Conservation (phyloP, 2,797 vertebrate species). For the Aulostomus chinensis region DNA sequence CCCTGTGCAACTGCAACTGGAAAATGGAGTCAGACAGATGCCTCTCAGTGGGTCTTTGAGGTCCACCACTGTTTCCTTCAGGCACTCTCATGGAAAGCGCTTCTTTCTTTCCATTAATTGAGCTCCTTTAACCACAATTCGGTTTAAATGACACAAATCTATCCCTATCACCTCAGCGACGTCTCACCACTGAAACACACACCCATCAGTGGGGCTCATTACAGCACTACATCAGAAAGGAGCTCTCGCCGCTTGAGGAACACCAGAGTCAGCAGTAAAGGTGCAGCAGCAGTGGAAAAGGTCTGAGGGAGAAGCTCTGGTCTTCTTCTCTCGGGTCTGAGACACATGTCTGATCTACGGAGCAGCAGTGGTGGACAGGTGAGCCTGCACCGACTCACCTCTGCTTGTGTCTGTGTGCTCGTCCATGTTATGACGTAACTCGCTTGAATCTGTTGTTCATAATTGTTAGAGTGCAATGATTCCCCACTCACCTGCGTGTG, state of each 20-base stretch:
- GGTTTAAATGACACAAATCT: slow-evolving; percentile 38
- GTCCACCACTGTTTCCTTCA: slow-evolving; percentile 59
- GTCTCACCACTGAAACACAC: slow-evolving; percentile 3
- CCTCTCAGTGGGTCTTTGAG: slow-evolving; percentile 40
- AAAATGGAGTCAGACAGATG: too few species aligned
- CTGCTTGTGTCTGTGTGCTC: too few species aligned
- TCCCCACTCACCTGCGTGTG: slow-evolving; percentile 64
- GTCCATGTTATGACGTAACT: too few species aligned
- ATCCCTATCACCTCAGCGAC: slow-evolving; percentile 26
- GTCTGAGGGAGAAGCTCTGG: slow-evolving; percentile 36
- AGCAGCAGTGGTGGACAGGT: slow-evolving; percentile 14
- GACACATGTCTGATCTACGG: neutral
- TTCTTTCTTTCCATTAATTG: slow-evolving; percentile 52
- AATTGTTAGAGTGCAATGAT: too few species aligned
- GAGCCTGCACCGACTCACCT: too few species aligned
- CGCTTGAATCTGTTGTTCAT: too few species aligned
- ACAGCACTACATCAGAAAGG: slow-evolving; percentile 9
- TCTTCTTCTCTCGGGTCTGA: slow-evolving; percentile 8
- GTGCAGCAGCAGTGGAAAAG: slow-evolving; percentile 34
- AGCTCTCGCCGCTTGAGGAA: neutral
- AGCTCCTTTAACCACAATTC: slow-evolving; percentile 32
- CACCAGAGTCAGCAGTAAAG: slow-evolving; percentile 18
- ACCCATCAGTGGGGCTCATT: slow-evolving; percentile 13
- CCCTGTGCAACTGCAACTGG: too few species aligned
- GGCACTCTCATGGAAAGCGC: slow-evolving; percentile 61